phyloP scores from a whole-genome alignment of 2,113 vertebrate species.

The Meleagris gallopavo region DNA sequence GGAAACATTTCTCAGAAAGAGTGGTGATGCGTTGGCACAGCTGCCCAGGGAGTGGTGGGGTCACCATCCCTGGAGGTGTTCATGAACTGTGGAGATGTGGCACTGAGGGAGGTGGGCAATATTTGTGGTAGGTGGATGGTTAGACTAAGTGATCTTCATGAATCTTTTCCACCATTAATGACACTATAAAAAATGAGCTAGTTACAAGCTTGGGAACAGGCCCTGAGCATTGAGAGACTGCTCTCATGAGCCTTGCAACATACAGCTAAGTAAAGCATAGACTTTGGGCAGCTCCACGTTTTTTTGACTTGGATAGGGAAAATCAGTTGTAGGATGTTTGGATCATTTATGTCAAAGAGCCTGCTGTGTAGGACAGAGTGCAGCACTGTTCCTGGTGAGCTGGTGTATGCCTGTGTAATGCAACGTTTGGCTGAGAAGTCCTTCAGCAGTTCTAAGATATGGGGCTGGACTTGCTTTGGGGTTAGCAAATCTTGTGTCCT shows the following conservation, averaged over 20 bases:
- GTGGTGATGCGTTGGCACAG: no score
- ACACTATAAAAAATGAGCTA: neutral
- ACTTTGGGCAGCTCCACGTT: neutral
- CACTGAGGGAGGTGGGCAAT: no score
- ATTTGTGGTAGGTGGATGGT: no score
- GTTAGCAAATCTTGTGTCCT: neutral
- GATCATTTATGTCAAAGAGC: neutral
- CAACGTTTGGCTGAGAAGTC: neutral
- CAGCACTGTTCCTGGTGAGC: neutral
- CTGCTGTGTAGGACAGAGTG: neutral
- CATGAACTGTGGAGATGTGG: no score
- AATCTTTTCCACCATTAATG: no score
- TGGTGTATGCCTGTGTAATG: neutral
- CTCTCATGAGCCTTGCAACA: neutral
- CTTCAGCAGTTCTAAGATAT: accelerated
- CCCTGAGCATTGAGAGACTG: neutral
- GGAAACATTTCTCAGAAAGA: no score
- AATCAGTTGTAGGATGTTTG: neutral
- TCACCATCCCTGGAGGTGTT: no score
- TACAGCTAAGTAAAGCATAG: neutral
- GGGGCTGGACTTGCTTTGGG: neutral
- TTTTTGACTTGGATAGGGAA: no score
- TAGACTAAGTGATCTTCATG: no score
- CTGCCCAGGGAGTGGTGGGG: no score
- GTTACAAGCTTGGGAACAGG: neutral